Base-by-base conservation (phyloP, 2,113 vertebrate genomes). In the Anas platyrhynchos region DNA sequence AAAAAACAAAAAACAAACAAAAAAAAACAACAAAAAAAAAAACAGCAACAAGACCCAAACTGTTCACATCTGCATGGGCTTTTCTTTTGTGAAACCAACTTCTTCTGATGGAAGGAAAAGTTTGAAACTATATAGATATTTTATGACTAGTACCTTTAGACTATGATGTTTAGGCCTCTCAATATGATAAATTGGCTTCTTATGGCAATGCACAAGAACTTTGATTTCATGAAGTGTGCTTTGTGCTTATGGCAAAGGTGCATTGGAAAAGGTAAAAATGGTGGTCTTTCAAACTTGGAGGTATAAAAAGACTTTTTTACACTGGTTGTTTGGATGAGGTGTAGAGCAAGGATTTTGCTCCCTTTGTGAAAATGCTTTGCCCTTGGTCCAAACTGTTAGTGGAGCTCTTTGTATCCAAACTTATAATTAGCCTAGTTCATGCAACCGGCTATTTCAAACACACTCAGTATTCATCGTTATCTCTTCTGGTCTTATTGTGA, bases 401-500 rank as follows among this genome's bases (percentile, higher is more conserved):
- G 16, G 10, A 72, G 2, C 76, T 73, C 41, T 48, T 91, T 89
- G 58, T 54, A 7, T 72, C 41, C 36, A 55, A 73, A 21, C 72
- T 79, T 73, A 69, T 68, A n/a, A 65, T 73, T 34, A 65, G 17
- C n/a, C 31, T 63, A 29, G 41, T 58, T 79, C 56, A 36, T 44
- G 26, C 52, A 71, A 38, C 7, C 26, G 7, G 12, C 9, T 87
- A 13, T 80, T 91, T 61, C 25, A 68, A 63, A 72, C 76, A 18
- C 3, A 26, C 0, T 0, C 11, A 29, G 5, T 38, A 58, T 73
- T 77, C 27, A 43, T 82, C 6, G 1, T 34, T 85, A 25, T 31
- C 48, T 54, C 23, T 76, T 85, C 52, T 83, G 61, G 46, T n/a
- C 26, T 77, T 58, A 25, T 2, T 77, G 32, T 66, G 52, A 74